These are phyloP conservation scores for Engraulis encrasicolus DNA, from an alignment of 2,113 vertebrate genomes.

Conservation along the genomic window DNA sequence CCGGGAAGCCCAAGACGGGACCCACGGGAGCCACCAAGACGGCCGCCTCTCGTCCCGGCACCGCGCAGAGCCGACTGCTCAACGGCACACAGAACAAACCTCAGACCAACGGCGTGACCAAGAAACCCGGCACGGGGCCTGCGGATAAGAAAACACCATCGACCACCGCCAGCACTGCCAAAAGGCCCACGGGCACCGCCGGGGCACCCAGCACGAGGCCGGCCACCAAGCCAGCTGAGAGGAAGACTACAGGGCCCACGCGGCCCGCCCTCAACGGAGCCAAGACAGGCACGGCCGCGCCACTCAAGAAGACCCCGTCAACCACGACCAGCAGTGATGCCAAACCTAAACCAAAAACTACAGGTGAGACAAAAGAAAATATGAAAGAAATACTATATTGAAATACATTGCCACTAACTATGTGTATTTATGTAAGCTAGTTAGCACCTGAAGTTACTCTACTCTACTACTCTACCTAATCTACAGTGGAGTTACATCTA, in stretches of 20 bases:
- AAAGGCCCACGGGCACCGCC: constrained; percentile 45
- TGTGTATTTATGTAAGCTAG: no score
- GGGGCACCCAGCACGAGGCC: background rate
- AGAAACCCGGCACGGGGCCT: constrained; percentile 59
- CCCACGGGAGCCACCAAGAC: constrained; percentile 49
- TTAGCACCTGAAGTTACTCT: no score
- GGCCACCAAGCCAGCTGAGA: constrained; percentile 66
- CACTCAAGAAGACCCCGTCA: constrained; percentile 63
- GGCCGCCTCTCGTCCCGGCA: constrained; percentile 59
- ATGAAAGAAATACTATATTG: background rate
- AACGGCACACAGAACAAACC: constrained; percentile 74
- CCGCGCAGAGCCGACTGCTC: constrained; percentile 63
- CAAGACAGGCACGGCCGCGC: constrained; percentile 56
- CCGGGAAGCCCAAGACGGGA: constrained; percentile 71
- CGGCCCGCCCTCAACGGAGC: constrained; percentile 48
- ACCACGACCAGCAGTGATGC: constrained; percentile 54
- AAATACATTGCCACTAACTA: no score
- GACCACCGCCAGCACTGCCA: background rate
- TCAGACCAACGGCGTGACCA: constrained; percentile 59
- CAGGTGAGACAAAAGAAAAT: constrained; percentile 61
- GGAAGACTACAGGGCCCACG: constrained; percentile 59
- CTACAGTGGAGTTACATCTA: no score
- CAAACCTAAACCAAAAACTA: constrained; percentile 69
- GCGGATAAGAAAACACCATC: background rate
- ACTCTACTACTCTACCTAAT: no score